These are phyloP conservation scores for Amphipyra tragopoginis DNA, from an alignment of 2,888 invertebrate genomes.

Conservation along the genomic window DNA sequence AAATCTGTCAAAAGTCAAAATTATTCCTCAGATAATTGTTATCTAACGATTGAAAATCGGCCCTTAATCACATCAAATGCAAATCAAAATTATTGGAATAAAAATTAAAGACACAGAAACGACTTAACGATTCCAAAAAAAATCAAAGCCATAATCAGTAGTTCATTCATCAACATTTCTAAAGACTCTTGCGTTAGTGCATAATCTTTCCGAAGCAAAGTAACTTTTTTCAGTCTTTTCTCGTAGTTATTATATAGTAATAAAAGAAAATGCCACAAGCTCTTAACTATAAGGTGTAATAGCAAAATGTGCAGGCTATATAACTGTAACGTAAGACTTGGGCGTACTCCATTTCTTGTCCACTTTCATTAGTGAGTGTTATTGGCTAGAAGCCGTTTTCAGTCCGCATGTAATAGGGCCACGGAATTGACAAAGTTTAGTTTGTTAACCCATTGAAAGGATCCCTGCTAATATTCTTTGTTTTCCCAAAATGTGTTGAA, in stretches of 20 bases:
- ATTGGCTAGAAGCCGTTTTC: constrained; percentile 62
- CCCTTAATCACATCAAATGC: no score
- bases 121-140: no score
- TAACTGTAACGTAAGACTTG: constrained; percentile 60
- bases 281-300: constrained; percentile 32
- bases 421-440: constrained; percentile 56
- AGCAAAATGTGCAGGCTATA: constrained; percentile 56
- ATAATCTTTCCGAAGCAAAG: constrained; percentile 1
- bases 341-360: constrained; percentile 67
- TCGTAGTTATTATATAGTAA: constrained; percentile 24
- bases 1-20: no score
- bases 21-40: no score
- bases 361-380: constrained; percentile 76
- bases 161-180: background rate
- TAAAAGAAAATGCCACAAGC: constrained; percentile 39
- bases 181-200: background rate
- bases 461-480: constrained; percentile 21
- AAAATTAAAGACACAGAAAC: no score
- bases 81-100: no score
- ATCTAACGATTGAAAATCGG: no score
- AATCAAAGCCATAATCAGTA: no score
- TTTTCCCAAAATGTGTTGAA: constrained; percentile 6
- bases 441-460: constrained; percentile 18
- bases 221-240: background rate
- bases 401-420: constrained; percentile 49